A percentile compares a stretch with the other conserved stretches of the same genome.
These are phyloP conservation scores for Homalodisca vitripennis DNA, from an alignment of 1,140 invertebrate species.

Conservation along the genomic window DNA sequence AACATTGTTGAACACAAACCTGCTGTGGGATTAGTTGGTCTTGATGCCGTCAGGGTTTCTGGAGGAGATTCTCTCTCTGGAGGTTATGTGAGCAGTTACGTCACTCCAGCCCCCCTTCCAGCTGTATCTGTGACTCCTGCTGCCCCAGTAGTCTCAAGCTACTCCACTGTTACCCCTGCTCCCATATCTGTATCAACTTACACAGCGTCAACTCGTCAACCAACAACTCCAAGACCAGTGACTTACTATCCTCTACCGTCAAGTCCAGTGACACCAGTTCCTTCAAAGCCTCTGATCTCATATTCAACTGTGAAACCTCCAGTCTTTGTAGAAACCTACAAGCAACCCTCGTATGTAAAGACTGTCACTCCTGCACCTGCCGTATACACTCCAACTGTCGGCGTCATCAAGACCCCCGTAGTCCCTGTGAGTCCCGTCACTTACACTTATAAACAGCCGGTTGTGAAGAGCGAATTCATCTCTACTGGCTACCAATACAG, in stretches of 20 bases:
- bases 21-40: neutral
- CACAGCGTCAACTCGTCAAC: neutral
- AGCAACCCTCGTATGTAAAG: constrained; percentile 15
- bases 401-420: constrained; percentile 28
- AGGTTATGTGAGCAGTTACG: neutral
- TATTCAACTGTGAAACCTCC: constrained; percentile 17
- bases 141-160: neutral
- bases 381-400: constrained; percentile 26
- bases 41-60: constrained; percentile 17
- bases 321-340: neutral
- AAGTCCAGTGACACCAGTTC: constrained; percentile 5
- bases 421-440: constrained; percentile 36
- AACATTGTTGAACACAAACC: constrained; percentile 15
- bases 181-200: constrained; percentile 26
- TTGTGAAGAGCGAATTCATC: constrained; percentile 19
- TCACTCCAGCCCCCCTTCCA: constrained; percentile 2
- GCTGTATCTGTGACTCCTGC: constrained; percentile 15
- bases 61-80: neutral
- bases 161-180: constrained; percentile 20
- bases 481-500: constrained; percentile 6
- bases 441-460: constrained; percentile 32
- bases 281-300: neutral
- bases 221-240: constrained; percentile 1
- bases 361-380: constrained; percentile 23
- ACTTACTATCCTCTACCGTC: constrained; percentile 16